Conservation (phyloP, 2,888 invertebrate species). For the Lycia hirtaria region DNA sequence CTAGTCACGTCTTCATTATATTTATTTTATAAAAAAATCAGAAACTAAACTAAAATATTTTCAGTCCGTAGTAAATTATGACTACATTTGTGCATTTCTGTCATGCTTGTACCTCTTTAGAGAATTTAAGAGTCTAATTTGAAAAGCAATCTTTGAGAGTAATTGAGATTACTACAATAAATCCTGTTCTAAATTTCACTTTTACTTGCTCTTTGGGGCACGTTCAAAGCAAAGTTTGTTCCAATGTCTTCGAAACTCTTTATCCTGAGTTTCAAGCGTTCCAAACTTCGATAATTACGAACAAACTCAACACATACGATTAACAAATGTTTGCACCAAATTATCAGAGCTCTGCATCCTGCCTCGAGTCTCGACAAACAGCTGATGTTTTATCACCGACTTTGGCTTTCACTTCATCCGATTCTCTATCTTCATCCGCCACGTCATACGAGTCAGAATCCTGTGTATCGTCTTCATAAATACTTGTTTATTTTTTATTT, state of each 20-base stretch:
- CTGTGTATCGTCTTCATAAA: conserved; percentile 20
- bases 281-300: conserved; percentile 30
- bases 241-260: conserved; percentile 10
- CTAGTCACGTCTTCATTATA: too few relatives aligned
- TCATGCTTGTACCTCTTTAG: not conserved
- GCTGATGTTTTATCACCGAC: conserved; percentile 59
- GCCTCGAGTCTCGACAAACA: conserved; percentile 55
- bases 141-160: not conserved
- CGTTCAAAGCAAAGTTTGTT: conserved; percentile 12
- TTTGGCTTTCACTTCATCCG: conserved; percentile 35
- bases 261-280: conserved; percentile 15
- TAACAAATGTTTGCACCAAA: conserved; percentile 55
- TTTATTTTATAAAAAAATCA: too few relatives aligned
- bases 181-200: conserved; percentile 1
- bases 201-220: conserved; percentile 7
- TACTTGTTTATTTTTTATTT: conserved; percentile 56
- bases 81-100: too few relatives aligned
- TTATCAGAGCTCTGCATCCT: conserved; percentile 54
- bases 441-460: conserved; percentile 26
- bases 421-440: conserved; percentile 25
- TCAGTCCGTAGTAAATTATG: too few relatives aligned
- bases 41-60: too few relatives aligned
- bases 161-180: not conserved
- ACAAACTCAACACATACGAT: conserved; percentile 31
- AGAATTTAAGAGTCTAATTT: not conserved